These are phyloP conservation scores for Archegozetes longisetosus DNA, from an alignment of 1,140 invertebrate genomes.

Conservation along the genomic window DNA sequence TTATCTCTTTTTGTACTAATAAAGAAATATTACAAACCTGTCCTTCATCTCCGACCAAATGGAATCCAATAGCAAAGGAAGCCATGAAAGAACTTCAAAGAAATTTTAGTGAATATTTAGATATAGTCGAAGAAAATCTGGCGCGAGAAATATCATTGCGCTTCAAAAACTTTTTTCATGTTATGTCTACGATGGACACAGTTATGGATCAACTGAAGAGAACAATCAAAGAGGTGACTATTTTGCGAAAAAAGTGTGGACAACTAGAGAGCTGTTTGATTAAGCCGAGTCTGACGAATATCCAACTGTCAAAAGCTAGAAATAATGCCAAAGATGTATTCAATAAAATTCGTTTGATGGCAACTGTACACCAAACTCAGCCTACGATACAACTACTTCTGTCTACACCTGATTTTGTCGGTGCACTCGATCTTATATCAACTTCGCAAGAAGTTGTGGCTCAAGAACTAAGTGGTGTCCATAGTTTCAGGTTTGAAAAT, in stretches of 20 bases:
- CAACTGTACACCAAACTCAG: constrained; percentile 92
- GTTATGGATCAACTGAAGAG: constrained; percentile 72
- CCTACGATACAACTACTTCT: constrained; percentile 66
- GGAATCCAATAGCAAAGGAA: neutral
- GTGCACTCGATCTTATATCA: constrained; percentile 86
- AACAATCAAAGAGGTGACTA: constrained; percentile 52
- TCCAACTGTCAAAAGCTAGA: constrained; percentile 14
- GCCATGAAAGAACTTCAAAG: constrained; percentile 14
- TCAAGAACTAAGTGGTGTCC: constrained; percentile 72
- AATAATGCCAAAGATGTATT: constrained; percentile 17
- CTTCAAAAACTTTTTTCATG: constrained; percentile 89
- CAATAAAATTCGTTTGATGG: constrained; percentile 59
- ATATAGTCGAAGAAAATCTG: constrained; percentile 87
- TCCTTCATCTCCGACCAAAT: constrained; percentile 14
- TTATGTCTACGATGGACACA: constrained; percentile 88
- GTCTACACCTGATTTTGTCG: constrained; percentile 91
- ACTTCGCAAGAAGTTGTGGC: constrained; percentile 87
- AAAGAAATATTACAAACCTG: constrained; percentile 18
- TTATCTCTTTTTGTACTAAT: constrained; percentile 46
- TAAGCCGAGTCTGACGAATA: constrained; percentile 26
- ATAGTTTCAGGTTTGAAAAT: constrained; percentile 54
- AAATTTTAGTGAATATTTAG: constrained; percentile 78
- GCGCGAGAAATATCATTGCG: constrained; percentile 88
- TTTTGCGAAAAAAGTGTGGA: constrained; percentile 11
- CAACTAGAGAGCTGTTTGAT: constrained; percentile 37